phyloP scores from a whole-genome alignment of 53 echinoderm and acorn worm genomes.

The Patiria pectinifera region DNA sequence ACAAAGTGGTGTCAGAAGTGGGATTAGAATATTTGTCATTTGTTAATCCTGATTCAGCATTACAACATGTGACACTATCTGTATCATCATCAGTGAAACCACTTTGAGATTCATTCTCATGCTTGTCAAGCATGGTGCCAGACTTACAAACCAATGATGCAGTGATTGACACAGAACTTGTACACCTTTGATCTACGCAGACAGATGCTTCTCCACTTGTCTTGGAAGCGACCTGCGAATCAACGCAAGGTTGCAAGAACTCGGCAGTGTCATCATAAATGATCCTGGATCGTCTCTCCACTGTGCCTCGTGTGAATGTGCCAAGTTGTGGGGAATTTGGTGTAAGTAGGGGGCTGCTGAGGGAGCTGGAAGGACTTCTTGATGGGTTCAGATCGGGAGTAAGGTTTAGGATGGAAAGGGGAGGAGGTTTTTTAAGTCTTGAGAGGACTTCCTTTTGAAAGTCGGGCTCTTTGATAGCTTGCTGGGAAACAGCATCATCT shows the following conservation, averaged over 20 bases:
- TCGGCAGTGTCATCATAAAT: conserved; percentile 61
- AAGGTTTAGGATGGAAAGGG: background rate
- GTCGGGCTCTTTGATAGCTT: background rate
- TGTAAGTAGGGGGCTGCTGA: background rate
- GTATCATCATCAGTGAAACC: background rate
- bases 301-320: conserved; percentile 38
- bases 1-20: conserved; percentile 20
- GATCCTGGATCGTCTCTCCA: conserved; percentile 56
- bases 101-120: background rate
- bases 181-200: background rate
- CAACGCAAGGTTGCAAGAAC: conserved; percentile 28
- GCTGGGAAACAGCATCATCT: background rate
- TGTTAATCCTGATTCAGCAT: background rate
- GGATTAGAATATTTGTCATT: background rate
- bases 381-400: background rate
- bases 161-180: conserved; percentile 45
- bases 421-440: background rate
- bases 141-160: conserved; percentile 26
- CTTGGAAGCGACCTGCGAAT: background rate
- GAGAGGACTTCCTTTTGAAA: background rate
- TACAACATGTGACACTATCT: background rate
- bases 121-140: conserved; percentile 29
- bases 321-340: conserved; percentile 29
- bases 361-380: conserved; percentile 15
- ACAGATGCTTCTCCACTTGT: background rate